Evolutionary conservation across 2,113 vertebrate genomes (phyloP), one percentile per base, ranked within the genome.

Genomic region (Eptesicus fuscus): DNA sequence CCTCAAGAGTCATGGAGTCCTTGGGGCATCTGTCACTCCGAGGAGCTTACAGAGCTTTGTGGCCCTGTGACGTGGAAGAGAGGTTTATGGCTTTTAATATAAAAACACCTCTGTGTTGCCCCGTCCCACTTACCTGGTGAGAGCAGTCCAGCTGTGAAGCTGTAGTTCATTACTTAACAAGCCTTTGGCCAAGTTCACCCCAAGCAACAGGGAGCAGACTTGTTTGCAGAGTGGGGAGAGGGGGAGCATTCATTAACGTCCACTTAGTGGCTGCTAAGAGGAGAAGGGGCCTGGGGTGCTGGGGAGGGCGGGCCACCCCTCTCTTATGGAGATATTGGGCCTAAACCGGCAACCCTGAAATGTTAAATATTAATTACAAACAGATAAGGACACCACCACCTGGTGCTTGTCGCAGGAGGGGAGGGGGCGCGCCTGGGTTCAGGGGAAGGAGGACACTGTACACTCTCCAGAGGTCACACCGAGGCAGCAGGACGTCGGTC

Each of bases 351-450:
- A 70, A 86, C 95, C 59, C 73, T 13, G 78, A 83, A 77, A 79
- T 42, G 96, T 96, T 97, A 97, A 97, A 91, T 90, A 96, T 97
- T 97, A 96, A 96, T 96, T 22, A 25, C 59, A 70, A 47, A n/a
- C 17, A 82, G 96, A 96, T 96, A 96, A 95, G 85, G 69, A 51
- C 2, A 0, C 4, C 7, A 4, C 53, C 89, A 69, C 70, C 90
- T 86, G 92, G 35, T 6, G n/a, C 74, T 73, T 42, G 73, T 47
- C 20, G 2, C 14, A 17, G 65, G n/a, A 30, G 35, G 40, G 40
- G 9, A 12, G 2, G 2, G n/a, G 30, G 17, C 6, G 0, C 2
- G 49, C 49, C 25, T 78, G 56, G 86, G 61, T 8, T 7, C 20
- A 28, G 83, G 12, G 74, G 78, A 61, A 47, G 69, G 65, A 32